Percentiles rank a stretch among this genome's conserved stretches.
Conservation (phyloP, 2,888 invertebrate genomes). For the Julus scanicus region DNA sequence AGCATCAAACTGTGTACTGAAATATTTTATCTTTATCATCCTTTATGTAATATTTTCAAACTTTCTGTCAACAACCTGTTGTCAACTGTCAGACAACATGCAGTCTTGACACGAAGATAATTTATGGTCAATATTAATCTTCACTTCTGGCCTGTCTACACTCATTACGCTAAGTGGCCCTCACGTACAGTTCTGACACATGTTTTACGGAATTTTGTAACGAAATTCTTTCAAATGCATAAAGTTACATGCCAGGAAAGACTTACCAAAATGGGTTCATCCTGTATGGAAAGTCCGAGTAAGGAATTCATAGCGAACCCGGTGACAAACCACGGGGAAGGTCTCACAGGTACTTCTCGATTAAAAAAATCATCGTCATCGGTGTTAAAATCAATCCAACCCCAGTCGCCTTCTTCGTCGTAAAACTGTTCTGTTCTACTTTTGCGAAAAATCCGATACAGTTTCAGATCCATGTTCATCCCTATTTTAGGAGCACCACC, state of each 20-base stretch:
- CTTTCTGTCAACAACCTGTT: too few species aligned
- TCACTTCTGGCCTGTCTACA: too few species aligned
- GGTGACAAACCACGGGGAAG: constrained; percentile 69
- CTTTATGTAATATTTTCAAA: too few species aligned
- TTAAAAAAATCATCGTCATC: constrained; percentile 66
- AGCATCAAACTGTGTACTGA: too few species aligned
- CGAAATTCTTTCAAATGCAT: too few species aligned
- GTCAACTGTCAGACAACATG: too few species aligned
- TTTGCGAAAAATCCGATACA: constrained; percentile 62
- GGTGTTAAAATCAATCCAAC: constrained; percentile 65
- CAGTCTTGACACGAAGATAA: too few species aligned
- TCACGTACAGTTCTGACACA: too few species aligned
- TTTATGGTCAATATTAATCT: too few species aligned
- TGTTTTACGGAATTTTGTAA: too few species aligned
- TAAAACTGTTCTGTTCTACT: constrained; percentile 65
- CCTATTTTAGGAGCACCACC: constrained; percentile 58
- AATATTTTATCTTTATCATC: too few species aligned
- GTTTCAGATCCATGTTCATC: constrained; percentile 62
- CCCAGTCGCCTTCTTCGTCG: constrained; percentile 67
- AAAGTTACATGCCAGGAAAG: constrained; percentile 59
- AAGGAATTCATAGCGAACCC: constrained; percentile 70
- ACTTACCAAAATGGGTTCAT: constrained; percentile 66
- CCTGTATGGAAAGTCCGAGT: constrained; percentile 69
- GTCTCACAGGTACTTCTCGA: constrained; percentile 65
- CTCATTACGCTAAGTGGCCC: too few species aligned